Evolutionary conservation across 2,797 vertebrate species (phyloP).

Genomic region (Microhierax caerulescens): DNA sequence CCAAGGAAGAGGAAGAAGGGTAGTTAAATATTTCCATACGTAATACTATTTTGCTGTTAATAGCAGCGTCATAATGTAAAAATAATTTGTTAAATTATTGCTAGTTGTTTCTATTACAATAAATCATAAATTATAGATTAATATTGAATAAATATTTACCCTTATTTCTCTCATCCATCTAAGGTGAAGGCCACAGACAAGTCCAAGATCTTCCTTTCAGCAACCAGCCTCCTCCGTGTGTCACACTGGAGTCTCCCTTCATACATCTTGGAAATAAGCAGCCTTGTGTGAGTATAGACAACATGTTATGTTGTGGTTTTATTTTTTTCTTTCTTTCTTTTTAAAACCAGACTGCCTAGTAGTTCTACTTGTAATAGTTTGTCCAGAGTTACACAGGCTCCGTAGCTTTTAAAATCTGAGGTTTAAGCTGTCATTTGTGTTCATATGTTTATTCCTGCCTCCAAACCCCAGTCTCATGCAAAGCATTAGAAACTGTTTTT

Average conservation of each 20-base stretch:
- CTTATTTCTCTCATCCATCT: background rate
- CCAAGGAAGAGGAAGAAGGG: background rate
- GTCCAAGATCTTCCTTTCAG: background rate
- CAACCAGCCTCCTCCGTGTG: background rate
- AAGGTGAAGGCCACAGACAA: background rate
- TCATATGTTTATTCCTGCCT: background rate
- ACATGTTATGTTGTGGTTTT: background rate
- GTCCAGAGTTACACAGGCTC: background rate
- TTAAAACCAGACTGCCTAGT: background rate
- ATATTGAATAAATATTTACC: background rate
- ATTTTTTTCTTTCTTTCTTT: background rate
- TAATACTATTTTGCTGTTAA: background rate
- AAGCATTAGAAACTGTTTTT: background rate
- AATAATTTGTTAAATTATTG: background rate
- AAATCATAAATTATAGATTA: background rate
- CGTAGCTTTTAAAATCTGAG: background rate
- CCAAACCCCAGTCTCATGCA: background rate
- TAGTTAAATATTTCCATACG: background rate
- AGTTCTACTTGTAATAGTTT: background rate
- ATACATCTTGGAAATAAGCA: background rate
- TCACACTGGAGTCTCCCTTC: background rate
- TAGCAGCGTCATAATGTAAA: rapidly evolving
- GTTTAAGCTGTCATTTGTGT: background rate
- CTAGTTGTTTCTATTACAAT: background rate
- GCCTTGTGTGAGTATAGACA: background rate